A percentile compares a stretch with the other conserved stretches of the same genome.
These are phyloP conservation scores for fruit fly (Drosophila melanogaster) DNA, from an alignment of 1,140 invertebrate species.

Conservation along the genomic window DNA sequence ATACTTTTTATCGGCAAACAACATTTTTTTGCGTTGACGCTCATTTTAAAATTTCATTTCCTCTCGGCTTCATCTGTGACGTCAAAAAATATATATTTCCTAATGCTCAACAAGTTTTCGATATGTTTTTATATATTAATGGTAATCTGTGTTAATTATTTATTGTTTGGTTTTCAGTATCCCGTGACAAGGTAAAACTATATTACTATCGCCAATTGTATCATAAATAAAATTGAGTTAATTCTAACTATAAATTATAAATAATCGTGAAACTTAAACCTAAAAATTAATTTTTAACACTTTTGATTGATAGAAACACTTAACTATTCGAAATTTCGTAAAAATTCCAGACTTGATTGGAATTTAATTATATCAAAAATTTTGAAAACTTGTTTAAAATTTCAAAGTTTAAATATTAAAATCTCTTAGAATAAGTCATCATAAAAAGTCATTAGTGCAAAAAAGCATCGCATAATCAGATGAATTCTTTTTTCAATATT, in stretches of 20 bases:
- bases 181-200: background rate
- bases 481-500: background rate
- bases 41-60: background rate
- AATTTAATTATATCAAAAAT: no score
- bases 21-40: conserved; percentile 4
- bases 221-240: background rate
- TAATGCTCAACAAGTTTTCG: conserved; percentile 9
- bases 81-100: conserved; percentile 17
- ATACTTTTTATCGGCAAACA: conserved; percentile 14
- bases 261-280: no score
- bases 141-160: conserved; percentile 22
- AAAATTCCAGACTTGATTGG: no score
- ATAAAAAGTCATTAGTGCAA: background rate
- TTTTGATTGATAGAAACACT: no score
- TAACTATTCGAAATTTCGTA: no score
- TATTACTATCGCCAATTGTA: background rate
- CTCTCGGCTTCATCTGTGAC: conserved; percentile 20
- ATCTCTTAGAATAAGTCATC: background rate
- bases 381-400: no score
- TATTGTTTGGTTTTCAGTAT: conserved; percentile 17
- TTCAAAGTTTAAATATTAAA: background rate
- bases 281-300: no score
- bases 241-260: no score
- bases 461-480: no score
- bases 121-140: conserved; percentile 4